A percentile compares a stretch with the other conserved stretches of the same genome.
These are phyloP conservation scores for Conger conger DNA, from an alignment of 2,113 vertebrate species.

Conservation along the genomic window DNA sequence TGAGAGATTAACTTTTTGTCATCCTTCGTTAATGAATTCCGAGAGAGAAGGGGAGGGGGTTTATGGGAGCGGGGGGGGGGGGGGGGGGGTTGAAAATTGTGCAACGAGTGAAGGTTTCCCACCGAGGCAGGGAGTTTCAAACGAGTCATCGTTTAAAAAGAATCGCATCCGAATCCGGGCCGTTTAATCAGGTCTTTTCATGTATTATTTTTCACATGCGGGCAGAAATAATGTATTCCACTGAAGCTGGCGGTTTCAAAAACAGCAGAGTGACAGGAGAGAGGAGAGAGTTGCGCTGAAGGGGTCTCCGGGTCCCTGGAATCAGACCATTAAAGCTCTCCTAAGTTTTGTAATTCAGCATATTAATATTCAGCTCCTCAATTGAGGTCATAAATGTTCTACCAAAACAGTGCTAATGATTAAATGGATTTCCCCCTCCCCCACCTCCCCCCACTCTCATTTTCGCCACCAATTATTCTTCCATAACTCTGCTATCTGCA, in stretches of 20 bases:
- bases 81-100: not conserved
- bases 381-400: constrained; percentile 38
- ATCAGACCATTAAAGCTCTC: constrained; percentile 47
- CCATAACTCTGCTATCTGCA: constrained; percentile 33
- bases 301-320: constrained; percentile 37
- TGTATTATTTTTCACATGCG: constrained; percentile 35
- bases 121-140: constrained; percentile 21
- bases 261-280: constrained; percentile 14
- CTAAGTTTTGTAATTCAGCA: constrained; percentile 49
- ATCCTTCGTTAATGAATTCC: constrained; percentile 27
- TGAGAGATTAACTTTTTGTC: constrained; percentile 34
- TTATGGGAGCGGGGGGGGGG: not conserved
- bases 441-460: constrained; percentile 14
- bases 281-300: constrained; percentile 20
- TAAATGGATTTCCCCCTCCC: constrained; percentile 36
- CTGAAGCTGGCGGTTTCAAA: constrained; percentile 19
- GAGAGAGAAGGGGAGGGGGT: constrained; percentile 1
- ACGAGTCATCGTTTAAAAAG: constrained; percentile 36
- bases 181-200: constrained; percentile 41
- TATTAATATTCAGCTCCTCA: constrained; percentile 54
- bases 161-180: constrained; percentile 6
- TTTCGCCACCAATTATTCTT: constrained; percentile 45
- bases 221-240: constrained; percentile 36
- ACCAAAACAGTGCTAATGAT: constrained; percentile 47
- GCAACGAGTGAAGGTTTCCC: constrained; percentile 14